Evolutionary conservation across 2,888 invertebrate species (phyloP).

Genomic region (Alloplasta piceator): DNA sequence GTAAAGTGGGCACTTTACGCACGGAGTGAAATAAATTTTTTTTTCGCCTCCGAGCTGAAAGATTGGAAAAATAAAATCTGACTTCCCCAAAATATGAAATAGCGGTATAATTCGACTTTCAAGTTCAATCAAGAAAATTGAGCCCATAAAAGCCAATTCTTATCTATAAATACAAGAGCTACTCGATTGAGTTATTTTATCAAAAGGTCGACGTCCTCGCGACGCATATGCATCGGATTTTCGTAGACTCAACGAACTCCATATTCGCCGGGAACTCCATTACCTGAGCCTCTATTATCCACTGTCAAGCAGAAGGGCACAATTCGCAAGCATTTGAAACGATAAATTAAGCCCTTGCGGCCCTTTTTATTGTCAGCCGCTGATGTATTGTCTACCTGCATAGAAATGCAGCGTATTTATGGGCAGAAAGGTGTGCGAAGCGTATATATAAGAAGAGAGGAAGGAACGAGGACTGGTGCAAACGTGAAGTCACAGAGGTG

Average conservation of each 20-base stretch:
- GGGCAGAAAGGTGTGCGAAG: conserved; percentile 27
- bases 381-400: conserved; percentile 34
- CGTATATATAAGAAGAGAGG: conserved; percentile 21
- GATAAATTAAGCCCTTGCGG: not conserved
- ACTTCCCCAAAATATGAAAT: too few species aligned
- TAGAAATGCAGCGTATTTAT: conserved; percentile 36
- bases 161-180: too few species aligned
- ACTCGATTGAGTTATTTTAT: not conserved
- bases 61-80: too few species aligned
- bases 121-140: too few species aligned
- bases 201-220: conserved; percentile 31
- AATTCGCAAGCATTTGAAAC: not conserved
- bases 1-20: too few species aligned
- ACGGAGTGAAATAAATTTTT: too few species aligned
- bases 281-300: not conserved
- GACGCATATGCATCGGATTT: conserved; percentile 9
- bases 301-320: conserved; percentile 10
- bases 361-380: not conserved
- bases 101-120: too few species aligned
- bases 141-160: too few species aligned
- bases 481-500: conserved; percentile 59
- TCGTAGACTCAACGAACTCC: conserved; percentile 23
- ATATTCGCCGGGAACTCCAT: not conserved
- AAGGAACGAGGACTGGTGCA: conserved; percentile 58
- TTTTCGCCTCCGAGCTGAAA: too few species aligned